phyloP scores from a whole-genome alignment of 2,888 invertebrate species.

The Dioctria rufipes region DNA sequence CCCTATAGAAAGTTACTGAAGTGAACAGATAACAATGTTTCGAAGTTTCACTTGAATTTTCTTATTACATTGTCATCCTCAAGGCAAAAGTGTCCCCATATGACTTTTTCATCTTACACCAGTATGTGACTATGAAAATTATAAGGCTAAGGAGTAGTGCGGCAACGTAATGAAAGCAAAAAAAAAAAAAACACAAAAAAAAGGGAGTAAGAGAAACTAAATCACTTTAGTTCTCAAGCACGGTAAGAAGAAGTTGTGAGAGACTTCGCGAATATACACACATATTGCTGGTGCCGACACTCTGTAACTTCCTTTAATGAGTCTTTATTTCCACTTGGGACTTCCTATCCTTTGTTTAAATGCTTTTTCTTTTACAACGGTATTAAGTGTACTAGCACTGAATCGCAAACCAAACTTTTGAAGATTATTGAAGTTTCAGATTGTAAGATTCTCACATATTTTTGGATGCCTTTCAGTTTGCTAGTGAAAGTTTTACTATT shows the following conservation, averaged over 20 bases:
- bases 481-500: too few relatives aligned
- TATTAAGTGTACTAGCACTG: conserved; percentile 11
- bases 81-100: conserved; percentile 49
- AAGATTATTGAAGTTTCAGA: too few relatives aligned
- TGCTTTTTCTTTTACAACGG: not conserved
- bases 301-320: conserved; percentile 7
- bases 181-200: not conserved
- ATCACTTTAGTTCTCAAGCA: conserved; percentile 35
- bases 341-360: conserved; percentile 12
- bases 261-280: not conserved
- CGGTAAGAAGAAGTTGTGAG: not conserved
- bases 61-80: conserved; percentile 54
- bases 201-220: conserved; percentile 1
- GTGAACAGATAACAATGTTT: conserved; percentile 55
- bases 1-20: conserved; percentile 41
- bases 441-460: too few relatives aligned
- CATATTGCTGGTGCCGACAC: conserved; percentile 24
- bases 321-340: conserved; percentile 16
- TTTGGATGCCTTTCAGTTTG: too few relatives aligned
- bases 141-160: conserved; percentile 12
- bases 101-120: conserved; percentile 12
- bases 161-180: too few relatives aligned
- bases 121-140: conserved; percentile 46
- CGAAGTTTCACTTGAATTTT: conserved; percentile 54
- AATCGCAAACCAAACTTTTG: not conserved